Base-by-base conservation (phyloP, 1,140 invertebrate genomes). In the Adelges cooleyi region DNA sequence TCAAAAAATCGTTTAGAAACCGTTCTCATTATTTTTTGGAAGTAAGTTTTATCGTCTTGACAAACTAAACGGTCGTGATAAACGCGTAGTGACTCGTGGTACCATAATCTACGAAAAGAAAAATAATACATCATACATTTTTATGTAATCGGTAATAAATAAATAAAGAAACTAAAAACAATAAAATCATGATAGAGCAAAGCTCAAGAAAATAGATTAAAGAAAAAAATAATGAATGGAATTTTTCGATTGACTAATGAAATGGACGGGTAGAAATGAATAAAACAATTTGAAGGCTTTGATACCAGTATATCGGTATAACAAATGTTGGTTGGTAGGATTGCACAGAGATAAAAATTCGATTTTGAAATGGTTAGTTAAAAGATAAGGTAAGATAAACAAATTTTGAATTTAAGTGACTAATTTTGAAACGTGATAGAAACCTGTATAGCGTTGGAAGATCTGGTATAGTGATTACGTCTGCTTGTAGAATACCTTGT, bases 11-110 rank as follows among this genome's bases (percentile, higher is more conserved):
- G 75, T 2, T 70, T 36, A 69, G 83, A 87, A 0, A 85, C 79
- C 11, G 78, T 78, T 44, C 76, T 76, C 75, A 92, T 79, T 6
- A 88, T 73, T 10, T 79, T 78, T 71, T 84, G 87, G 69, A 95
- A 87, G 72, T 90, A 86, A 25, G 78, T 81, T 69, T 89, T 86
- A 72, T 95, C 92, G 44, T 84, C 77, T 11, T 80, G 74, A 70
- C 91, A 89, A 48, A 90, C 87, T 9, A 96, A 75, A 13, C 91
- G 85, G 75, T 95, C 92, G 59, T 92, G 90, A 75, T 93, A 98
- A 2, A 98, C 93, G 27, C 95, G 81, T 66, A 94, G 77, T 59
- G 92, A 85, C 78, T 98, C 94, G 73, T 98, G 93, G 9, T 95
- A 85, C 94, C 94, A 97, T 1, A 96, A 77, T 67, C 89, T 88